Evolutionary conservation across 2,888 invertebrate species (phyloP), one percentile per base, ranked within the genome.

Genomic region (Lepeophtheirus nordmannii): DNA sequence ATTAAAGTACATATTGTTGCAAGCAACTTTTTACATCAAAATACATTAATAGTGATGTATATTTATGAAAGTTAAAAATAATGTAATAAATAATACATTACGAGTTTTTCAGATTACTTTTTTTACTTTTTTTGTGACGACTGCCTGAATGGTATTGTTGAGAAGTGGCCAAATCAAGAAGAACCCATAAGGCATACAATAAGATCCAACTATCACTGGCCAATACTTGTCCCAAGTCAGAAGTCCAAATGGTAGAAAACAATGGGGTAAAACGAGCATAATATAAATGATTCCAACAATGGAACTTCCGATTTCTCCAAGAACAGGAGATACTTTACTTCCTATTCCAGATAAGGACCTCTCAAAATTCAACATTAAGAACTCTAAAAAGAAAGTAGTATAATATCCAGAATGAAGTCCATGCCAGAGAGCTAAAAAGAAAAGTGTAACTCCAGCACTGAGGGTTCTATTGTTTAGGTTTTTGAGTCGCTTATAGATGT

Each of bases 331-430:
- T 30, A 30, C 30, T 30, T 30, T 2, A 5, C 7, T 30, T 20
- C 57, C 56, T 58, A 62, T 30, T 12, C 22, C 41, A 17, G 46
- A 38, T 14, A 39, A 46, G n/a, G n/a, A 20, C 77, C 85, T 87
- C 73, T 94, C 93, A 73, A 87, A 82, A 69, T 82, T 82, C 75
- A 93, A 87, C 40, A 89, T 85, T 39, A 89, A 76, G 74, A 92
- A 94, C 74, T 97, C 97, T 76, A 91, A 84, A 67, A 88, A 81
- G 79, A 97, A 97, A 58, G 88, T 86, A 72, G 89, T 79, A 74
- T 93, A 97, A 74, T 98, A 98, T 0, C 97, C 96, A 11, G 87
- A 84, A 74, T 91, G 87, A 65, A 90, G 83, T 12, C 97, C 97
- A 76, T 97, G 97, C 97, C 97, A 97, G 0, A 93, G 73, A 0